A percentile compares a stretch with the other conserved stretches of the same genome.
Evolutionary conservation across 1,140 invertebrate species (phyloP).

Genomic region (Drosophila tsacasi): DNA sequence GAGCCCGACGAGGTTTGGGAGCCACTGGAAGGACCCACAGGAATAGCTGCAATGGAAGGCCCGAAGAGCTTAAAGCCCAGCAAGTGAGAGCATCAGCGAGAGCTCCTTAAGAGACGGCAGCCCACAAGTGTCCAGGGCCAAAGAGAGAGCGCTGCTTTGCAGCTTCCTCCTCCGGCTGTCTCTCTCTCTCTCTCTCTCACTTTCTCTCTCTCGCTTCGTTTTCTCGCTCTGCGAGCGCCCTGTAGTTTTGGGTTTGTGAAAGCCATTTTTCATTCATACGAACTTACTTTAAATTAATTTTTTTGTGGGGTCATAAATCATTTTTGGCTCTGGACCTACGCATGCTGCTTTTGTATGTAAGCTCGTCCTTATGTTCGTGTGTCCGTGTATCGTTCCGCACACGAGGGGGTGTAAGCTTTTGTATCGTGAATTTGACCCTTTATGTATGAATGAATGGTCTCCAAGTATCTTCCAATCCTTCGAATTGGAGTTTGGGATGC

Average conservation of each 20-base stretch:
- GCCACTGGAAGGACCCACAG: conserved; percentile 73
- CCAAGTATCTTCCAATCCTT: conserved; percentile 34
- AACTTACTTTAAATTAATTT: conserved; percentile 85
- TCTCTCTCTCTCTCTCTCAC: conserved; percentile 1
- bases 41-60: conserved; percentile 76
- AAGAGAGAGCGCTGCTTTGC: conserved; percentile 46
- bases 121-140: conserved; percentile 63
- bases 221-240: conserved; percentile 42
- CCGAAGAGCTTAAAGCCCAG: conserved; percentile 60
- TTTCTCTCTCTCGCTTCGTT: not conserved
- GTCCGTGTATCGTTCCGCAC: conserved; percentile 4
- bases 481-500: conserved; percentile 51
- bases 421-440: conserved; percentile 26
- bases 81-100: conserved; percentile 26
- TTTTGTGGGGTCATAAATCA: conserved; percentile 83
- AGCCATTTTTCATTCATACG: conserved; percentile 85
- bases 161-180: conserved; percentile 24
- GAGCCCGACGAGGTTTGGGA: conserved; percentile 62
- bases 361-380: conserved; percentile 4
- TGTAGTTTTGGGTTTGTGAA: conserved; percentile 82
- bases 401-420: conserved; percentile 29
- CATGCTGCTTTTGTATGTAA: conserved; percentile 40
- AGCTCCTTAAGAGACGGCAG: conserved; percentile 11
- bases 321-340: conserved; percentile 77
- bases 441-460: conserved; percentile 69